Evolutionary conservation across 2,113 vertebrate genomes (phyloP), one percentile per base, ranked within the genome.

Genomic region (Aix galericulata): DNA sequence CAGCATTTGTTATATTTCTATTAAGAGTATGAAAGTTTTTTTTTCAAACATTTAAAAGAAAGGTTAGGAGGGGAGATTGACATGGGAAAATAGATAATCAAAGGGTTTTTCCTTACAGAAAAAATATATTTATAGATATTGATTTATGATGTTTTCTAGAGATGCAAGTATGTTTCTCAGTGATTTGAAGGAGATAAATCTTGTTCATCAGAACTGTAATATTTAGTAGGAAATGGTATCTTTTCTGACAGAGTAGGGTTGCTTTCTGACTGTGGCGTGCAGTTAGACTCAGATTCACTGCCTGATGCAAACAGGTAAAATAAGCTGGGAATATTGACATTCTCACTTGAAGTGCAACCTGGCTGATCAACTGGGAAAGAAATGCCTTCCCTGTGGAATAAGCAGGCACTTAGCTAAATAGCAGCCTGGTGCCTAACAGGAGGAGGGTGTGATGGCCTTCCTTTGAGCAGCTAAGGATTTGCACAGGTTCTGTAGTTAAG

Each of bases 181-280:
- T 48, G 75, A 68, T 34, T 89, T 74, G 22, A 81, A 94, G 62
- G 23, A 42, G 53, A 83, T 80, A 80, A 89, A 82, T 22, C 32
- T 66, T 15, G 9, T 79, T 66, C 26, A 10, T 17, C 34, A 59
- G 18, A 46, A 63, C 50, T 77, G 22, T 23, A 80, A 6, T 14
- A 29, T 67, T 80, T 67, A 11, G 26, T 29, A 29, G 56, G 52
- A 91, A 80, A 25, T 4, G 11, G 3, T 22, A 7, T 29, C 0
- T 26, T 53, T 74, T 72, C 29, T 46, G 55, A 17, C 7, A 42
- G 20, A 44, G n/a, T 27, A 29, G 8, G 18, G 7, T 3, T 3
- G 4, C 52, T 89, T 89, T 50, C 13, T 48, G 46, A 48, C 46
- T 11, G 5, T 1, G 0, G 7, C 13, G 23, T 82, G 84, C 27